Conservation (phyloP, 2,113 vertebrate species). For the Oreochromis niloticus region DNA sequence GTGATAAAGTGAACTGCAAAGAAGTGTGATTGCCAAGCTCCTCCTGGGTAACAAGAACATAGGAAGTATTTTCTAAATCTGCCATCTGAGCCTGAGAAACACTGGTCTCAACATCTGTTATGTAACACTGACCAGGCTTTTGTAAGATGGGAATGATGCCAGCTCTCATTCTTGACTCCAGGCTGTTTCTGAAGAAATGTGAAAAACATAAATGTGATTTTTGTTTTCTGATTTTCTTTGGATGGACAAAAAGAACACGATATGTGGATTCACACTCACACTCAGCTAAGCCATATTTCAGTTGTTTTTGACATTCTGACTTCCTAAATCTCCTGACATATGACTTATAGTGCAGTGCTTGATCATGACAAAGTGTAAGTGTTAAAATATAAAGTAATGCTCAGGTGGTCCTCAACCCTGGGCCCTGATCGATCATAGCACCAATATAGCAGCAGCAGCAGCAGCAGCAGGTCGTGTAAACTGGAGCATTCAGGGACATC, state of each 20-base stretch:
- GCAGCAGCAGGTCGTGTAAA: not conserved
- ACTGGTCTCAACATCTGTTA: not conserved
- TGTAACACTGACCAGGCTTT: not conserved
- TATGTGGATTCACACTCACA: not conserved
- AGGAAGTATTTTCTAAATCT: not conserved
- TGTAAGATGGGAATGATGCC: not conserved
- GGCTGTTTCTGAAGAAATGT: not conserved
- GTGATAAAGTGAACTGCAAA: not conserved
- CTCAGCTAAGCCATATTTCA: not conserved
- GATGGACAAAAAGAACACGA: not conserved
- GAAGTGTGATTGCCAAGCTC: not conserved
- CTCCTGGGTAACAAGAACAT: not conserved
- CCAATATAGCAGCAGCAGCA: not conserved
- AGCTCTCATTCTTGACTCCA: not conserved
- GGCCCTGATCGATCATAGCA: not conserved
- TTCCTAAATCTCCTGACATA: not conserved
- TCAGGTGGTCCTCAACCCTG: not conserved
- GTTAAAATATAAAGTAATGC: not conserved
- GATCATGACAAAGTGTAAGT: not conserved
- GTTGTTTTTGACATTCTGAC: not conserved
- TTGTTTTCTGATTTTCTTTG: not conserved
- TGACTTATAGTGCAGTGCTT: not conserved
- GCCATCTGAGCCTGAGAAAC: not conserved
- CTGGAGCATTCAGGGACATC: slow-evolving; percentile 8
- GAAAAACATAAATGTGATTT: not conserved